Evolutionary conservation across 2,113 vertebrate species (phyloP).

Genomic region (Otis tarda): DNA sequence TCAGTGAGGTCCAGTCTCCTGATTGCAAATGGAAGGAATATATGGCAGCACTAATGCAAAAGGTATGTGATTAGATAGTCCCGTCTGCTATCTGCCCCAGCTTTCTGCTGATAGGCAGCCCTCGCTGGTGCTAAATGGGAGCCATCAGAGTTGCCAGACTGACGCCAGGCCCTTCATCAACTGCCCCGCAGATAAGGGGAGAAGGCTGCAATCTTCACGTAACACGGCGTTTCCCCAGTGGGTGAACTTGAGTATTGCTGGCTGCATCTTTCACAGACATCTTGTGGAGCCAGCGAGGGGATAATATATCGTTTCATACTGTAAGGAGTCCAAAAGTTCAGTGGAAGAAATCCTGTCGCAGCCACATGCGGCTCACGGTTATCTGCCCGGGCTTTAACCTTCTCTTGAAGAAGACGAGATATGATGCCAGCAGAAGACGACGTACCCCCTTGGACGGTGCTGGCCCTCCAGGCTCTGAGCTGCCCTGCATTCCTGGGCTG

Average conservation of each 20-base stretch:
- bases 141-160: constrained; percentile 80
- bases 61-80: constrained; percentile 73
- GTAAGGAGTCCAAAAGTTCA: constrained; percentile 2
- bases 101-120: constrained; percentile 87
- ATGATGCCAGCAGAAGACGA: neutral
- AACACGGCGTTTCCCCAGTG: constrained; percentile 13
- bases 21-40: constrained; percentile 49
- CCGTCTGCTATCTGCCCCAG: constrained; percentile 52
- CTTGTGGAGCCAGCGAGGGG: constrained; percentile 2
- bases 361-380: rapidly evolving
- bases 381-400: neutral
- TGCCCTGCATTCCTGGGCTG: neutral
- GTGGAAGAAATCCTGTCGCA: neutral
- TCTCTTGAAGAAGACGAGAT: neutral
- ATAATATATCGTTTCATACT: neutral
- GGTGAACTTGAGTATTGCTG: constrained; percentile 58
- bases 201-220: constrained; percentile 45
- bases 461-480: neutral
- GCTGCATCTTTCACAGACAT: constrained; percentile 44
- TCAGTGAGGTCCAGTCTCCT: constrained; percentile 49
- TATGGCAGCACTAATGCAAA: constrained; percentile 57
- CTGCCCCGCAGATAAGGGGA: constrained; percentile 78
- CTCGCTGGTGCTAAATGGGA: constrained; percentile 79
- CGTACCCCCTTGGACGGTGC: neutral
- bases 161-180: constrained; percentile 83